These are phyloP conservation scores for Onchidella celtica DNA, from an alignment of 2,888 invertebrate genomes.

Conservation along the genomic window DNA sequence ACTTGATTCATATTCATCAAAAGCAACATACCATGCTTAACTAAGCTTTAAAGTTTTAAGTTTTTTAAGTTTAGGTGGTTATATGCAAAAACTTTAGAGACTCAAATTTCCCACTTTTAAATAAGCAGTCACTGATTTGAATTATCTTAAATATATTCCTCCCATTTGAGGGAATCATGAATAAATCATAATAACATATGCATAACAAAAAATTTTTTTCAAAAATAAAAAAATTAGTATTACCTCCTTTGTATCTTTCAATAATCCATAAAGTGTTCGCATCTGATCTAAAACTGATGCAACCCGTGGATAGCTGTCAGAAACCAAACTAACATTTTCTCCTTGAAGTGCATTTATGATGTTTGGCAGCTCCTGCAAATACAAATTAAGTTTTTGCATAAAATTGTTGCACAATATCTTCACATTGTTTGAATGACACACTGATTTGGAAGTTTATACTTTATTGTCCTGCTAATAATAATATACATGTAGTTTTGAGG, in stretches of 20 bases:
- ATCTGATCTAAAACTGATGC: conserved; percentile 91
- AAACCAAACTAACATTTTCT: conserved; percentile 87
- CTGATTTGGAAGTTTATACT: not conserved
- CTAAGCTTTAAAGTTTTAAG: no score
- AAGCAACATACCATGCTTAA: no score
- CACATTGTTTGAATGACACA: not conserved
- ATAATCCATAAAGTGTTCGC: conserved; percentile 84
- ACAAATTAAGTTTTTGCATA: not conserved
- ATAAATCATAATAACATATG: no score
- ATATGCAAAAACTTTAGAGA: no score
- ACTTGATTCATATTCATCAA: no score
- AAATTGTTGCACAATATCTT: not conserved
- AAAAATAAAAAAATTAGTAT: not conserved
- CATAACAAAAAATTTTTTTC: not conserved
- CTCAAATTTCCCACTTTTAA: no score
- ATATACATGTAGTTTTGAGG: not conserved
- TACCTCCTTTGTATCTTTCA: conserved; percentile 60
- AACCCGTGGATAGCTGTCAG: conserved; percentile 89
- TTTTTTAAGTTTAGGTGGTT: no score
- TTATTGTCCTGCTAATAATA: not conserved
- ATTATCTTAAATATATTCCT: no score
- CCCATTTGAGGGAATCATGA: no score
- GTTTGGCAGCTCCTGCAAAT: conserved; percentile 87
- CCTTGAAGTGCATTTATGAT: conserved; percentile 86
- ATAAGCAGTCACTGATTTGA: no score